A percentile compares a stretch with the other conserved stretches of the same genome.
Evolutionary conservation across 2,797 vertebrate species (phyloP).

Genomic region (Martes flavigula): DNA sequence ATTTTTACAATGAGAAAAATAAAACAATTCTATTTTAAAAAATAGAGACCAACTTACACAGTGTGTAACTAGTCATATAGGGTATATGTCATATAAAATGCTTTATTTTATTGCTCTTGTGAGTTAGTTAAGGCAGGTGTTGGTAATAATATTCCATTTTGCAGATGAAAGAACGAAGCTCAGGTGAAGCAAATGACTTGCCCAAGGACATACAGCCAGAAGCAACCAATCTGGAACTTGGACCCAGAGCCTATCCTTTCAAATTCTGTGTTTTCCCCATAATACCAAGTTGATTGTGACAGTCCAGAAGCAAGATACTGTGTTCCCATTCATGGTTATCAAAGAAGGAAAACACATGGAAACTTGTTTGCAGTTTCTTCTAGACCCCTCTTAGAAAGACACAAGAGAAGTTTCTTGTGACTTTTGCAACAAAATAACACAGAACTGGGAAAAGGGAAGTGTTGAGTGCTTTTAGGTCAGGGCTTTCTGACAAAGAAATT

Average conservation of each 20-base stretch:
- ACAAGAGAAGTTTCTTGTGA: neutral
- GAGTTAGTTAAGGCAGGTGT: neutral
- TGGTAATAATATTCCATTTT: neutral
- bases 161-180: neutral
- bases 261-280: neutral
- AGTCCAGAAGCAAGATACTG: neutral
- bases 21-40: conserved; percentile 10
- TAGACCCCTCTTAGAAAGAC: neutral
- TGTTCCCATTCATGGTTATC: neutral
- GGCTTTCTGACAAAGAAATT: conserved; percentile 52
- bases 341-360: neutral
- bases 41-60: neutral
- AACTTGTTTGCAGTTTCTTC: neutral
- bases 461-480: neutral
- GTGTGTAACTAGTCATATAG: neutral
- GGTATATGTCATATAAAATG: neutral
- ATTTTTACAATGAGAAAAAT: conserved; percentile 3
- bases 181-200: neutral
- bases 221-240: neutral
- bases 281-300: neutral
- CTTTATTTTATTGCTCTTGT: neutral
- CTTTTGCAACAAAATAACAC: neutral
- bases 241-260: neutral
- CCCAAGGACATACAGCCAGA: neutral
- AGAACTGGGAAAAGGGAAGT: neutral